These are phyloP conservation scores for Paracanthobrama guichenoti DNA, from an alignment of 2,113 vertebrate genomes.

Conservation along the genomic window DNA sequence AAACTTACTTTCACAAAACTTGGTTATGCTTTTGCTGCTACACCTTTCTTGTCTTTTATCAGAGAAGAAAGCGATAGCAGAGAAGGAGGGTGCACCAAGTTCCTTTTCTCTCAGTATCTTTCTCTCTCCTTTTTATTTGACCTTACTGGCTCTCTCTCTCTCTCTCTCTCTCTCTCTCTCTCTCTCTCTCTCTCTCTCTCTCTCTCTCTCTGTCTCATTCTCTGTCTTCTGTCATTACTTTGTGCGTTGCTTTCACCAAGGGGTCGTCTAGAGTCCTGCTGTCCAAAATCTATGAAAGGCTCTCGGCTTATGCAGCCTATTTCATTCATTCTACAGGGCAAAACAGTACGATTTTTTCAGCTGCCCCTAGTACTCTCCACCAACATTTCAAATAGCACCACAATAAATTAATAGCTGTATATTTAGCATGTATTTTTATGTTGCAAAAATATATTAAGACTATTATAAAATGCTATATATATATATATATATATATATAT, in stretches of 20 bases:
- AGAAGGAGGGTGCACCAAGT: background rate
- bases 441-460: background rate
- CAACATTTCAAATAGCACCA: background rate
- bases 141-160: background rate
- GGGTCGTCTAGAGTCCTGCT: constrained; percentile 26
- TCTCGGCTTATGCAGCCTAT: constrained; percentile 8
- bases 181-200: constrained; percentile 4
- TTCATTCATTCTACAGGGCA: constrained; percentile 25
- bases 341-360: background rate
- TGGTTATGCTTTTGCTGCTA: background rate
- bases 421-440: background rate
- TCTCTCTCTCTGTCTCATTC: constrained; percentile 1
- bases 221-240: constrained; percentile 18
- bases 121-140: constrained; percentile 10
- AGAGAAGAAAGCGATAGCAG: constrained; percentile 7
- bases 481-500: too few relatives aligned
- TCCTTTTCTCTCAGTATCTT: background rate
- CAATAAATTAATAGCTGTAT: background rate
- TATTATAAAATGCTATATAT: too few relatives aligned
- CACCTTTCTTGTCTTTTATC: background rate
- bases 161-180: constrained; percentile 4
- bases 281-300: constrained; percentile 41
- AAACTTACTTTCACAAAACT: background rate
- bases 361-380: background rate
- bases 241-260: constrained; percentile 21